phyloP scores from a whole-genome alignment of 2,113 vertebrate genomes.

The Apeltes quadracus region DNA sequence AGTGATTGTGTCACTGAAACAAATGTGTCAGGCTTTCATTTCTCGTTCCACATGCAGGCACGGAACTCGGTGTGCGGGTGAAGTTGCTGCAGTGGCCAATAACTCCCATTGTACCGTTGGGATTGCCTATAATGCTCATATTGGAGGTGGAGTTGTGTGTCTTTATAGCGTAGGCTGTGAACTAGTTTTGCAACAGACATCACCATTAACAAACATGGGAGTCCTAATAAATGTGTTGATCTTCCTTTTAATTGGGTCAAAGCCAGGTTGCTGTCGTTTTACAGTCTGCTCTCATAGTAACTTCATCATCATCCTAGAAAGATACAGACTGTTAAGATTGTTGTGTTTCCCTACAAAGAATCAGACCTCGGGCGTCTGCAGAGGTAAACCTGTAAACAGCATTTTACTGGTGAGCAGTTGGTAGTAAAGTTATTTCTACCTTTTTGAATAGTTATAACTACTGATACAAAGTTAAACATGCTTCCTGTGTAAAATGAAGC shows the following conservation, averaged over 20 bases:
- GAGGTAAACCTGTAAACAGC: neutral
- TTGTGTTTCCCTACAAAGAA: neutral
- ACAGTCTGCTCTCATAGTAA: neutral
- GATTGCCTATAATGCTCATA: slow-evolving; percentile 90
- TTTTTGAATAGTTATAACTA: neutral
- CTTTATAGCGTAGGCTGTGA: neutral
- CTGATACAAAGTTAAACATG: neutral
- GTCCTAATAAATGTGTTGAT: neutral
- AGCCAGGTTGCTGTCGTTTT: neutral
- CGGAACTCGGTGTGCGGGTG: slow-evolving; percentile 92
- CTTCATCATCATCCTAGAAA: neutral
- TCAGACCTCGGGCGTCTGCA: neutral
- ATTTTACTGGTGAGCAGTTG: neutral
- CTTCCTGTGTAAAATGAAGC: neutral
- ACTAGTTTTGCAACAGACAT: neutral
- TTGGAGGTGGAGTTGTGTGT: slow-evolving; percentile 85
- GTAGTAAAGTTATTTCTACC: neutral
- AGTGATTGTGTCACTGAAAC: neutral
- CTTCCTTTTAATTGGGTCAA: neutral
- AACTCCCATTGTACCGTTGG: slow-evolving; percentile 93
- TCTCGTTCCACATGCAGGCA: slow-evolving; percentile 78
- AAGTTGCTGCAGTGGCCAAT: slow-evolving; percentile 90
- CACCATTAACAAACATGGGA: neutral
- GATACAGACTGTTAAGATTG: neutral
- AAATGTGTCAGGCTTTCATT: neutral